These are phyloP conservation scores for Euclidia mi DNA, from an alignment of 2,888 invertebrate species.

Conservation along the genomic window DNA sequence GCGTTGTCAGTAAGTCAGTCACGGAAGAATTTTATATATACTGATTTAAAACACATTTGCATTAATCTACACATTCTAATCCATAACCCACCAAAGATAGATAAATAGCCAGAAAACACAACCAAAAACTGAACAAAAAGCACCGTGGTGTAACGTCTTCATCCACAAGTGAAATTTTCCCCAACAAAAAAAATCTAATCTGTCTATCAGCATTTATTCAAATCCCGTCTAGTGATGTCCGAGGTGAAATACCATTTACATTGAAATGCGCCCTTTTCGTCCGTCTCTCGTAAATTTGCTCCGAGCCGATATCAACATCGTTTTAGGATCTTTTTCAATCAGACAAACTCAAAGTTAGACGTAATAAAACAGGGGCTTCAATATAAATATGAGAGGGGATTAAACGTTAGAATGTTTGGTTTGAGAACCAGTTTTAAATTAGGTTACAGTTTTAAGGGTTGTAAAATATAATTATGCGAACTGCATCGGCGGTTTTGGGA, in stretches of 20 bases:
- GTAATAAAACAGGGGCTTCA: conserved; percentile 36
- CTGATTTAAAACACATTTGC: too few relatives aligned
- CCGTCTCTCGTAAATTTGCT: conserved; percentile 46
- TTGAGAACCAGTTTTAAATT: too few relatives aligned
- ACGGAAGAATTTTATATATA: too few relatives aligned
- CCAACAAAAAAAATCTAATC: conserved; percentile 44
- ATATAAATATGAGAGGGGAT: conserved; percentile 25
- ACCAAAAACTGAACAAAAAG: not conserved
- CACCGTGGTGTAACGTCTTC: not conserved
- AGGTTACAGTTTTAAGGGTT: too few relatives aligned
- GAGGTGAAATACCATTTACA: conserved; percentile 51
- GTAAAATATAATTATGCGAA: too few relatives aligned
- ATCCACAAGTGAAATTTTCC: conserved; percentile 12
- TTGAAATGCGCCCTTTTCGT: conserved; percentile 44
- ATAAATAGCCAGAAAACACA: too few relatives aligned
- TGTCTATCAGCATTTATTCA: conserved; percentile 48
- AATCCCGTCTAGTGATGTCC: conserved; percentile 28
- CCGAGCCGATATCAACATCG: conserved; percentile 26
- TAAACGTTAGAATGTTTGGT: not conserved
- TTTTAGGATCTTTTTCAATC: conserved; percentile 51
- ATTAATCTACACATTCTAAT: not conserved
- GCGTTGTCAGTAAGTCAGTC: too few relatives aligned
- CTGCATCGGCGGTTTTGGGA: too few relatives aligned
- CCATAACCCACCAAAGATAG: too few relatives aligned
- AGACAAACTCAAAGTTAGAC: conserved; percentile 40